A percentile compares a stretch with the other conserved stretches of the same genome.
These are phyloP conservation scores for Aurelia sp. DNA, from an alignment of 30 jellyfish, hydroid and myxozoan genomes.

Conservation along the genomic window DNA sequence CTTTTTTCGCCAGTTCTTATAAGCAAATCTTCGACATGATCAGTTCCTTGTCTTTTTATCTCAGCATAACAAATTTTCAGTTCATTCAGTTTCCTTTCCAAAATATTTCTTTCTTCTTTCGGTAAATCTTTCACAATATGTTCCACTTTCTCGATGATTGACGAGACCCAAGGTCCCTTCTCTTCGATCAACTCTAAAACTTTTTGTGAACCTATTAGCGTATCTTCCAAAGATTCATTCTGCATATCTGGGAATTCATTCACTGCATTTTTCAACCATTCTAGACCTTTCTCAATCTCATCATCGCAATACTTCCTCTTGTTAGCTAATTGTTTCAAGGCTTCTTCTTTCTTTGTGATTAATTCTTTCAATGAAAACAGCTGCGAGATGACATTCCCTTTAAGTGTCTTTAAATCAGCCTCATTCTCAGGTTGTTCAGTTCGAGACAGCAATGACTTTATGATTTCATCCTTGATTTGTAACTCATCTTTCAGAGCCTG, in stretches of 20 bases:
- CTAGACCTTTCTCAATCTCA: conserved; percentile 23
- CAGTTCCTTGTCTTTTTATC: conserved; percentile 29
- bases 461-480: conserved; percentile 37
- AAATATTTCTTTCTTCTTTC: conserved; percentile 1
- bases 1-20: conserved; percentile 15
- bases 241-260: conserved; percentile 49
- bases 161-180: conserved; percentile 14
- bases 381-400: conserved; percentile 4
- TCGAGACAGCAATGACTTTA: conserved; percentile 20
- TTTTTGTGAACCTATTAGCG: conserved; percentile 9
- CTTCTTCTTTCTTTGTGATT: conserved; percentile 26
- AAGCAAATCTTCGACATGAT: conserved; percentile 28
- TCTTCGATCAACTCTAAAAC: conserved; percentile 13
- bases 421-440: background rate
- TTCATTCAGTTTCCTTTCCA: conserved; percentile 31
- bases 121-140: conserved; percentile 16
- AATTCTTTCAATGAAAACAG: background rate
- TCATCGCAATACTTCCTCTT: background rate
- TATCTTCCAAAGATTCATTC: conserved; percentile 38
- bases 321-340: background rate
- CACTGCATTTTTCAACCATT: conserved; percentile 42
- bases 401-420: background rate
- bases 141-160: conserved; percentile 7
- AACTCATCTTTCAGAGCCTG: conserved; percentile 43
- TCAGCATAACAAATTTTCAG: conserved; percentile 32